These are phyloP conservation scores for roundworm (Caenorhabditis elegans) DNA, from an alignment of 1,140 invertebrate species.

Conservation along the genomic window WBcel235 BX284606.5:4123501-4124000, in stretches of 20 bases:
- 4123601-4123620: constrained; percentile 16
- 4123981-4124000: too few species aligned
- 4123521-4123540: neutral
- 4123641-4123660: neutral
- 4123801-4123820: constrained; percentile 32
- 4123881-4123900: constrained; percentile 36
- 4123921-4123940: constrained; percentile 40
- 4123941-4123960: neutral
- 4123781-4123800: constrained; percentile 24
- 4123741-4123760: too few species aligned
- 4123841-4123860: constrained; percentile 35
- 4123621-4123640: neutral
- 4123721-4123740: neutral
- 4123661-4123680: constrained; percentile 24
- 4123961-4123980: too few species aligned
- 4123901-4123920: constrained; percentile 19
- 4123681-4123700: neutral
- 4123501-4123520: constrained; percentile 28
- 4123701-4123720: neutral
- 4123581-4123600: neutral
- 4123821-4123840: neutral
- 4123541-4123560: constrained; percentile 28
- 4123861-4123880: constrained; percentile 36
- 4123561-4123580: neutral
- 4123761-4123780: neutral